Base-by-base conservation (phyloP, 2,113 vertebrate species). In the Passer montanus region DNA sequence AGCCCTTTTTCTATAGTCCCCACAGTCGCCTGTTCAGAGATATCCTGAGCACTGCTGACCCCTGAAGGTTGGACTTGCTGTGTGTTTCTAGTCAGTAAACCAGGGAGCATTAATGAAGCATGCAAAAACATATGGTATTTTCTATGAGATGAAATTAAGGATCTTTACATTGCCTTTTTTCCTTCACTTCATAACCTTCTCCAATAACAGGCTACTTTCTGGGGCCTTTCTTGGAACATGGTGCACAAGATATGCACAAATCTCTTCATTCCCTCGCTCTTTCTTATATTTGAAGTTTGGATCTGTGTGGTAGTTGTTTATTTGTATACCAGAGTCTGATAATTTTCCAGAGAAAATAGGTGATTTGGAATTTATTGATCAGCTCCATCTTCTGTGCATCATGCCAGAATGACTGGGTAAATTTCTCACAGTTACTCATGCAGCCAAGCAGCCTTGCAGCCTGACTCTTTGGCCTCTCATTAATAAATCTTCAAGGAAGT, bases 11-110 rank as follows among this genome's bases (percentile, higher is more conserved):
- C 23, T 1, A 13, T 18, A 55, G 66, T 68, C 74, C 60, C 55
- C 46, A 22, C 67, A 52, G 70, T 52, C 0, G 0, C 59, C 63
- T 46, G 23, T 88, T 76, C 33, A 53, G 35, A 70, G 81, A 86
- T 96, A 59, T 20, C 47, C 86, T 96, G 92, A 90, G 85, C 94
- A 88, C 91, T 88, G 77, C 93, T 96, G 95, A 95, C 92, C 92
- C 92, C 93, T 95, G 93, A 97, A 97, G 97, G 93, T 80, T 92
- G 89, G 84, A 89, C n/a, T 87, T 12, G 46, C 30, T 56, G 60
- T 80, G 64, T 27, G 3, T 92, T 90, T 89, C 37, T 81, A 64
- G 22, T 53, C 1, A 0, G 56, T 33, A 79, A 72, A 94, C 27
- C 73, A 76, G 53, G 53, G 16, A 87, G 13, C 66, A 69, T 89